Conservation (phyloP, 2,797 vertebrate species). For the Arrhamphus sclerolepis region DNA sequence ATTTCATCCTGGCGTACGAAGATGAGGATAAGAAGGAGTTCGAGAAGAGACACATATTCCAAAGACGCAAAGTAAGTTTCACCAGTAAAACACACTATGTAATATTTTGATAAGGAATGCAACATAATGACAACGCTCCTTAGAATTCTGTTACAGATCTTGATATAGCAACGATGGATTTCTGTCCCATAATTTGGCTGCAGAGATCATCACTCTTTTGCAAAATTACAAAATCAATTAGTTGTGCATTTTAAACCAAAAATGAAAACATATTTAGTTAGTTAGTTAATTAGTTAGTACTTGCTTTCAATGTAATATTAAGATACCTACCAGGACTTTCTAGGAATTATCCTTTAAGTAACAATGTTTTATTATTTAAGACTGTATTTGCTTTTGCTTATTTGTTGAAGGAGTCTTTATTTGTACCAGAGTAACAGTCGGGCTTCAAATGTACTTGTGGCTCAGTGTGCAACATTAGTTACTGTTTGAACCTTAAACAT, state of each 20-base stretch:
- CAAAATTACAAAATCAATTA: no score
- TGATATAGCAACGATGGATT: no score
- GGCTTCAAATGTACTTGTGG: background rate
- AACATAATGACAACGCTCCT: no score
- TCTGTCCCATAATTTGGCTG: no score
- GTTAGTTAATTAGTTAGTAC: no score
- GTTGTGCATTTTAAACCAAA: no score
- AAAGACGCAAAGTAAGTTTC: constrained; percentile 81
- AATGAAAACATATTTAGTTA: no score
- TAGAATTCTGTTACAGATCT: no score
- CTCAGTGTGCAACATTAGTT: background rate
- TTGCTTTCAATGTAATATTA: background rate
- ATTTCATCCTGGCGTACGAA: constrained; percentile 93
- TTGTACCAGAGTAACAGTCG: constrained; percentile 2
- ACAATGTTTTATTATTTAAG: constrained; percentile 1
- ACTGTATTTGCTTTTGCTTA: constrained; percentile 6
- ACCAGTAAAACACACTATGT: background rate
- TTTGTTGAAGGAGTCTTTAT: constrained; percentile 64
- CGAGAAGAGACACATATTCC: constrained; percentile 80
- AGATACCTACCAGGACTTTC: no score
- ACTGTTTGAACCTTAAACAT: background rate
- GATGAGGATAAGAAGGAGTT: constrained; percentile 87
- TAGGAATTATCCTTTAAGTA: background rate
- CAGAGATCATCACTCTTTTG: no score
- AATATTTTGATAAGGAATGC: no score